phyloP scores from a whole-genome alignment of 2,113 vertebrate species.

The Triplophysa rosa region DNA sequence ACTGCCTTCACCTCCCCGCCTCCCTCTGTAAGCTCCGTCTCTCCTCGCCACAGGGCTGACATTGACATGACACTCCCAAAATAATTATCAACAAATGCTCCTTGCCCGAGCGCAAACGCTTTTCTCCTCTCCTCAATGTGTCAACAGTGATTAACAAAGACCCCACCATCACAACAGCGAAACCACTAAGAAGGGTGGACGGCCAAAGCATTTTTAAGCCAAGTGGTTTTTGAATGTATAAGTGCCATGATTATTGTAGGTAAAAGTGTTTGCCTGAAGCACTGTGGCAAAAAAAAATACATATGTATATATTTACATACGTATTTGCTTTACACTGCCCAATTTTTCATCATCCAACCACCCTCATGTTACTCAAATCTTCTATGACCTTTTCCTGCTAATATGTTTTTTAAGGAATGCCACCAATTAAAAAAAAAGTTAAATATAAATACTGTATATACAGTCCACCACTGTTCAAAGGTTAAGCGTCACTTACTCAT shows the following conservation, averaged over 20 bases:
- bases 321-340: too few relatives aligned
- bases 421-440: background rate
- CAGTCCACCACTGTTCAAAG: too few relatives aligned
- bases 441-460: too few relatives aligned
- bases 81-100: constrained; percentile 99
- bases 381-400: too few relatives aligned
- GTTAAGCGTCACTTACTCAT: too few relatives aligned
- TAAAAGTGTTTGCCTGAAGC: too few relatives aligned
- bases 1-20: constrained; percentile 51
- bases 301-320: too few relatives aligned
- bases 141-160: constrained; percentile 86
- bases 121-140: constrained; percentile 91
- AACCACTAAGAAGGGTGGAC: background rate
- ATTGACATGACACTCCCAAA: constrained; percentile 97
- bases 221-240: background rate
- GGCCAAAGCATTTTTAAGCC: background rate
- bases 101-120: constrained; percentile 92
- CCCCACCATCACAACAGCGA: constrained; percentile 6
- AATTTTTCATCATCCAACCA: too few relatives aligned
- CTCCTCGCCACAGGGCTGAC: constrained; percentile 92
- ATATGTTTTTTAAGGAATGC: too few relatives aligned
- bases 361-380: too few relatives aligned
- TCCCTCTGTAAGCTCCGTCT: constrained; percentile 82
- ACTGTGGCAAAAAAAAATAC: too few relatives aligned
- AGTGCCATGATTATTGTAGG: too few relatives aligned